Evolutionary conservation across 2,797 vertebrate species (phyloP).

Genomic region (Menidia menidia): DNA sequence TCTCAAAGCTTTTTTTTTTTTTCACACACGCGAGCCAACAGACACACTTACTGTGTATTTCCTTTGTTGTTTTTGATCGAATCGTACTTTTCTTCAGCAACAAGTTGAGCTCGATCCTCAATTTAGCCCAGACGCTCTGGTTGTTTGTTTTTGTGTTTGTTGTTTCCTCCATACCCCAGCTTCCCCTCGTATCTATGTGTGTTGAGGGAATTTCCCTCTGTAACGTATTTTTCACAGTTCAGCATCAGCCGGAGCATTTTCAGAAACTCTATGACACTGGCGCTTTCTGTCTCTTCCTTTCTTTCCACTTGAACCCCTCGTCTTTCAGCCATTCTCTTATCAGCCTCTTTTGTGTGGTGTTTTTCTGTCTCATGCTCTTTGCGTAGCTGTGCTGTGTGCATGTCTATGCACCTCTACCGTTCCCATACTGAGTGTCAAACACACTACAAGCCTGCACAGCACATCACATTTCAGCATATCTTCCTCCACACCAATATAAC

Average conservation of each 20-base stretch:
- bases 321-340: constrained; percentile 6
- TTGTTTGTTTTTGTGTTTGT: constrained; percentile 52
- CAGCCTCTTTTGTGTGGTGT: constrained; percentile 5
- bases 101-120: constrained; percentile 10
- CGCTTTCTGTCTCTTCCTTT: constrained; percentile 30
- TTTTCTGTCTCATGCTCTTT: background rate
- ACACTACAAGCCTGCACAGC: constrained; percentile 33
- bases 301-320: constrained; percentile 24
- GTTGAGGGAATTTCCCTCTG: constrained; percentile 73
- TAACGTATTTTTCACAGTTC: constrained; percentile 62
- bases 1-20: background rate
- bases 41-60: constrained; percentile 11
- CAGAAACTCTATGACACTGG: constrained; percentile 55
- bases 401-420: constrained; percentile 13
- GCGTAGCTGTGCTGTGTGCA: background rate
- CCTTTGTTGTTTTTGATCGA: constrained; percentile 34
- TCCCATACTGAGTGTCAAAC: constrained; percentile 32
- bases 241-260: constrained; percentile 57
- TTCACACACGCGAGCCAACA: background rate
- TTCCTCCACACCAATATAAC: constrained; percentile 49
- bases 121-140: constrained; percentile 28
- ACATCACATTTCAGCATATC: constrained; percentile 39
- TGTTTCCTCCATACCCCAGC: constrained; percentile 17
- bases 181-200: constrained; percentile 9
- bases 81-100: constrained; percentile 18